These are phyloP conservation scores for Scaptomyza tumidula DNA, from an alignment of 2,888 invertebrate species.

Conservation along the genomic window DNA sequence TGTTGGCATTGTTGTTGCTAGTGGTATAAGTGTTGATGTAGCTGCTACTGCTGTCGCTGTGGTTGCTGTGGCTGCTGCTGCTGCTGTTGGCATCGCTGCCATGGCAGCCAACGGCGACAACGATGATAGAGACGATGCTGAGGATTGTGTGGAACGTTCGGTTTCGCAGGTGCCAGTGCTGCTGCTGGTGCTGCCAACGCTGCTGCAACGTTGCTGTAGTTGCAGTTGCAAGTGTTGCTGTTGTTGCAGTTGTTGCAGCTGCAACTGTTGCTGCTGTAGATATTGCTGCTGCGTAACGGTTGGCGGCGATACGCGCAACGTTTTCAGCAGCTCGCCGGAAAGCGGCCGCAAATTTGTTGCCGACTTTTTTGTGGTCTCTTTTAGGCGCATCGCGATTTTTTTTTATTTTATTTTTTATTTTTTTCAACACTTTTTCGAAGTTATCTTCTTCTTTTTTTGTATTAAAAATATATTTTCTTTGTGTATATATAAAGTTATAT, in stretches of 20 bases:
- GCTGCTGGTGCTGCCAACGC: constrained; percentile 83
- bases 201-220: constrained; percentile 80
- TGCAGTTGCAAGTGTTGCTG: constrained; percentile 65
- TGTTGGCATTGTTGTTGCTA: constrained; percentile 72
- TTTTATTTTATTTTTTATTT: background rate
- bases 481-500: constrained; percentile 30
- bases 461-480: constrained; percentile 48
- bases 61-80: constrained; percentile 14
- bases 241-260: constrained; percentile 67
- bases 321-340: constrained; percentile 59
- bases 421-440: constrained; percentile 7
- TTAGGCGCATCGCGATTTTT: constrained; percentile 65
- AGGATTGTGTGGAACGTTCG: constrained; percentile 74
- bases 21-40: constrained; percentile 19
- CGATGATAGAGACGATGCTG: constrained; percentile 53
- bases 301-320: constrained; percentile 65
- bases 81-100: constrained; percentile 62
- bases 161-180: constrained; percentile 82
- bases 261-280: constrained; percentile 54
- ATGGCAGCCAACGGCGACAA: constrained; percentile 71
- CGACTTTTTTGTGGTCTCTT: constrained; percentile 71
- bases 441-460: constrained; percentile 20
- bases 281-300: constrained; percentile 63
- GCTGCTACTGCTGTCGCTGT: constrained; percentile 36
- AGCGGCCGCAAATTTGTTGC: constrained; percentile 45